Evolutionary conservation across 2,888 invertebrate genomes (phyloP).

Genomic region (Amaurobius ferox): DNA sequence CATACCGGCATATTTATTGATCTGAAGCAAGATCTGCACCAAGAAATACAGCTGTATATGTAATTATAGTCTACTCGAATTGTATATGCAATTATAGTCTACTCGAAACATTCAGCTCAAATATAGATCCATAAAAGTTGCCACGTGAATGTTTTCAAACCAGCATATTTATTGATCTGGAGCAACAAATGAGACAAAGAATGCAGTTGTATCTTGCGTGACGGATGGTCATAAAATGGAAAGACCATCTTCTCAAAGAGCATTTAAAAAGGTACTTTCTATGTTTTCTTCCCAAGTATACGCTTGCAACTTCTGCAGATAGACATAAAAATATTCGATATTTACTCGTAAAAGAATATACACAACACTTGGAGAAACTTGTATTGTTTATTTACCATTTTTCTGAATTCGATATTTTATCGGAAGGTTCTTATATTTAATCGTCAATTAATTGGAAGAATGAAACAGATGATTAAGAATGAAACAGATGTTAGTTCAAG

Average conservation of each 20-base stretch:
- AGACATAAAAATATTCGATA: neutral
- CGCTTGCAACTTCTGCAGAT: neutral
- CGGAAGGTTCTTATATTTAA: too few species aligned
- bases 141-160: neutral
- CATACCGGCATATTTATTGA: slow-evolving; percentile 40
- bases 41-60: slow-evolving; percentile 21
- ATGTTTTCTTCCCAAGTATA: neutral
- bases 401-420: too few species aligned
- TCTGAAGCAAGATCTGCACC: slow-evolving; percentile 43
- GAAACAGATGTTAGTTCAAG: too few species aligned
- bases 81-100: too few species aligned
- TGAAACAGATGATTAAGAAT: too few species aligned
- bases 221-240: slow-evolving; percentile 44
- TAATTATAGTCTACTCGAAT: too few species aligned
- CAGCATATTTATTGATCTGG: slow-evolving; percentile 50
- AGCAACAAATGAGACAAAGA: slow-evolving; percentile 39
- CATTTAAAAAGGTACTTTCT: slow-evolving; percentile 43
- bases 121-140: neutral
- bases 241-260: slow-evolving; percentile 29
- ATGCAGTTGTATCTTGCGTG: slow-evolving; percentile 51
- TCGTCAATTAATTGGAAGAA: too few species aligned
- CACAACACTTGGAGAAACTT: too few species aligned
- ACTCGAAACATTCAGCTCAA: too few species aligned
- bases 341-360: too few species aligned
- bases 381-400: too few species aligned